Conservation (phyloP, 2,888 invertebrate genomes). For the Ametastegia equiseti region DNA sequence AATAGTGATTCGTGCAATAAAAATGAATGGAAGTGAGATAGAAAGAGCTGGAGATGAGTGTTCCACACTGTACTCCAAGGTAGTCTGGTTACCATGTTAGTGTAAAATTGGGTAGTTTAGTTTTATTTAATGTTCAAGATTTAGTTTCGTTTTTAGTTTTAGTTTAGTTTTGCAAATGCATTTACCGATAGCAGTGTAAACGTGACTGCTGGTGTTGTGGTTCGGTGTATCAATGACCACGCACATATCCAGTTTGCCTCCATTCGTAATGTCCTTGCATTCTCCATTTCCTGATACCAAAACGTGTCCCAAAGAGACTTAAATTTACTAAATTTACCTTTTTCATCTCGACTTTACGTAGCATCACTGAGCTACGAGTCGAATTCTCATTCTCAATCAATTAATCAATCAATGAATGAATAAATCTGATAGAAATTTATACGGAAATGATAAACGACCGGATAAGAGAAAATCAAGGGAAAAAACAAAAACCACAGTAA, state of each 20-base stretch:
- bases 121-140: neutral
- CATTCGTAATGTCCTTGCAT: slow-evolving; percentile 50
- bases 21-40: too few relatives aligned
- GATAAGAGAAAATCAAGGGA: neutral
- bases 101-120: neutral
- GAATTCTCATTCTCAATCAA: neutral
- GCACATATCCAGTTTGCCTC: slow-evolving; percentile 61
- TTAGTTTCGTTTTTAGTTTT: neutral
- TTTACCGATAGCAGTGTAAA: slow-evolving; percentile 66
- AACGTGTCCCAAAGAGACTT: slow-evolving; percentile 27
- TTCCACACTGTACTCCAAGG: neutral
- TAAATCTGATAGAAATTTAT: neutral
- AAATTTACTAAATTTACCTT: neutral
- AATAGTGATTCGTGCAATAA: neutral
- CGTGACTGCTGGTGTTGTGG: slow-evolving; percentile 61
- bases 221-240: slow-evolving; percentile 62
- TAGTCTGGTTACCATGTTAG: slow-evolving; percentile 3
- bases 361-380: neutral
- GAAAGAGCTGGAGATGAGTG: neutral
- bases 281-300: slow-evolving; percentile 49
- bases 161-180: slow-evolving; percentile 45
- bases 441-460: neutral
- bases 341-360: neutral
- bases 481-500: neutral
- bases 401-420: neutral